A percentile compares a stretch with the other conserved stretches of the same genome.
phyloP scores from a whole-genome alignment of 2,888 invertebrate species.

The Xylota segnis region DNA sequence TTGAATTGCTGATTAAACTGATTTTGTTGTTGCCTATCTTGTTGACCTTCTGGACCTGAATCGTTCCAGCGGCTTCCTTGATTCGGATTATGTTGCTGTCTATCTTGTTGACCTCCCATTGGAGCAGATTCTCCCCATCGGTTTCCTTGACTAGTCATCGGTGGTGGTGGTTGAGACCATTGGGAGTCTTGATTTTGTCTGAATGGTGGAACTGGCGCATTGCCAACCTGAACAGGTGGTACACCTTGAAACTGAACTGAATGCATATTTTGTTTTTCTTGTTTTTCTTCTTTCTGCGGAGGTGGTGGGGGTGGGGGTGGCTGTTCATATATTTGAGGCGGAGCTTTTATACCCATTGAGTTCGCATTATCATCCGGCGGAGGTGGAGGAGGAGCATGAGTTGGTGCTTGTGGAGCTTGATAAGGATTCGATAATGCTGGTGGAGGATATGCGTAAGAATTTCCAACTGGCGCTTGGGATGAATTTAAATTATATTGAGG shows the following conservation, averaged over 20 bases:
- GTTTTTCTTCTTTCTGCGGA: constrained; percentile 42
- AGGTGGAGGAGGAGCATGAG: constrained; percentile 66
- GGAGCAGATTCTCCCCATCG: constrained; percentile 18
- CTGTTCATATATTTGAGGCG: constrained; percentile 81
- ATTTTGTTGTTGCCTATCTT: constrained; percentile 26
- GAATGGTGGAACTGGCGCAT: constrained; percentile 5
- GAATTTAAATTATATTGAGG: constrained; percentile 48
- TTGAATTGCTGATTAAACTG: constrained; percentile 52
- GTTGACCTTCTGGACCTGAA: background rate
- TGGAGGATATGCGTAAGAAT: constrained; percentile 72
- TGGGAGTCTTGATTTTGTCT: constrained; percentile 20
- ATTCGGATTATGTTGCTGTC: constrained; percentile 7
- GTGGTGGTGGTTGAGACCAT: constrained; percentile 62
- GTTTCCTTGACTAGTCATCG: constrained; percentile 34
- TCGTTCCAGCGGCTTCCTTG: constrained; percentile 38
- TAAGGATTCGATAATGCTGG: constrained; percentile 66
- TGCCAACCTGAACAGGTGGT: constrained; percentile 17
- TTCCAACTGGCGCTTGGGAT: constrained; percentile 61
- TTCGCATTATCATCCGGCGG: constrained; percentile 69
- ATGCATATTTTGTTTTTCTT: background rate
- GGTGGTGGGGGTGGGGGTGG: constrained; percentile 80
- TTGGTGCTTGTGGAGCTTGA: constrained; percentile 44
- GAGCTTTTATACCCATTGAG: constrained; percentile 79
- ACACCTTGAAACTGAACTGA: background rate
- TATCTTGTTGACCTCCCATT: constrained; percentile 8